A percentile compares a stretch with the other conserved stretches of the same genome.
phyloP scores from a whole-genome alignment of 2,113 vertebrate genomes.

The Xyliphius kryptos region DNA sequence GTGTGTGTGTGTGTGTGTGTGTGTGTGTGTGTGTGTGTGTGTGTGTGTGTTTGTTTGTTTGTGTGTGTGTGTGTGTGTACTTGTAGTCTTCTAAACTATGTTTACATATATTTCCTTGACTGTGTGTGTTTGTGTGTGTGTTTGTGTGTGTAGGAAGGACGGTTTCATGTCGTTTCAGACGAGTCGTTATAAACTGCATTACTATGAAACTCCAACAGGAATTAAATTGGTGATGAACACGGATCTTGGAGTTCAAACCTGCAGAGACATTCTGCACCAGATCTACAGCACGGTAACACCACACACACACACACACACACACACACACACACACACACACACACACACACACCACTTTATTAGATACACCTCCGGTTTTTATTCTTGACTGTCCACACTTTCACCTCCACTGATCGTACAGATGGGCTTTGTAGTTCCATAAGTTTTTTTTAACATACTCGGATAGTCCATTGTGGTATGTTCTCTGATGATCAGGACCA shows the following conservation, averaged over 20 bases:
- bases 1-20: not conserved
- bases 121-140: slow-evolving; percentile 48
- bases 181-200: slow-evolving; percentile 84
- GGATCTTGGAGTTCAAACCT: slow-evolving; percentile 74
- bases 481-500: no score
- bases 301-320: no score
- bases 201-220: slow-evolving; percentile 82
- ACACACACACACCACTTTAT: no score
- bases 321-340: no score
- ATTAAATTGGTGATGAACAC: slow-evolving; percentile 84
- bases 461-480: no score
- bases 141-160: slow-evolving; percentile 69
- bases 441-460: no score
- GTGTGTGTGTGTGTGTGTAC: not conserved
- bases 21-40: not conserved
- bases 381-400: no score
- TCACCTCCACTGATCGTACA: no score
- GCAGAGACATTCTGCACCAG: slow-evolving; percentile 78
- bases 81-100: no score
- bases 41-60: not conserved
- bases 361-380: no score
- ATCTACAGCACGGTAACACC: slow-evolving; percentile 84
- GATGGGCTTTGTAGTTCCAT: no score
- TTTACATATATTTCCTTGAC: no score
- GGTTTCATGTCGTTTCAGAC: slow-evolving; percentile 85